Percentiles rank a stretch among this genome's conserved stretches.
Conservation (phyloP, 92 coral and sea anemone species). For the Hydrozoanthus gracilis region DNA sequence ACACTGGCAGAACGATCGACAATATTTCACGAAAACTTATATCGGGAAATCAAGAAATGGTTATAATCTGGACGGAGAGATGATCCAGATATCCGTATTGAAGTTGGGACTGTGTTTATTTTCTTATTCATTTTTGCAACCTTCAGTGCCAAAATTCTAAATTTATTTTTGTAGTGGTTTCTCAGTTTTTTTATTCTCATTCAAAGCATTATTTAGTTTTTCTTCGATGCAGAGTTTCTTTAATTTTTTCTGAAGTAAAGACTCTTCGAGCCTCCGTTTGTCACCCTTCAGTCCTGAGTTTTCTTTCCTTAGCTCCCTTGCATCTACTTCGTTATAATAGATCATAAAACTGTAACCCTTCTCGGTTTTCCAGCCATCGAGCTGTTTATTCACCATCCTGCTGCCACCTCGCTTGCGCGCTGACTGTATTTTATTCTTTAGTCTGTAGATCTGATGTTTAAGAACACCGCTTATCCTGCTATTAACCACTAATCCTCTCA, state of each 20-base stretch:
- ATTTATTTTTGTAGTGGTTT: not conserved
- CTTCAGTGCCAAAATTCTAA: not conserved
- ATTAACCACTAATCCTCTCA: not conserved
- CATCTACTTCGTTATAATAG: not conserved
- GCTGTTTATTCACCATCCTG: not conserved
- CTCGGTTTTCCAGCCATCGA: not conserved
- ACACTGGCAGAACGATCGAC: constrained; percentile 43
- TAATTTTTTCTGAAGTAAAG: not conserved
- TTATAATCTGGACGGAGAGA: constrained; percentile 55
- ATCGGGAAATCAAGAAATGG: constrained; percentile 47
- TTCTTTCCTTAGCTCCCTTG: not conserved
- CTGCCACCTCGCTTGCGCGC: not conserved
- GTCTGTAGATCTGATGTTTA: not conserved
- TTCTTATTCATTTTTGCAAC: no score
- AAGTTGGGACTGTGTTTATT: constrained; percentile 44
- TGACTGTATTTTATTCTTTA: not conserved
- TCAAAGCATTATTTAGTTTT: constrained; percentile 1
- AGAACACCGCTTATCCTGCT: not conserved
- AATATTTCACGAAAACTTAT: constrained; percentile 47
- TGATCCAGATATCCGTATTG: constrained; percentile 57
- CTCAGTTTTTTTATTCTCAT: not conserved
- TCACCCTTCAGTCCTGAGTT: constrained; percentile 10
- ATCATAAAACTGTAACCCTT: not conserved
- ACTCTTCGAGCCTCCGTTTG: not conserved
- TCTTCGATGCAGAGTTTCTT: constrained; percentile 13